Percentiles rank a stretch among this genome's conserved stretches.
Evolutionary conservation across 2,113 vertebrate species (phyloP).

Genomic region (Peromyscus polionotus): DNA sequence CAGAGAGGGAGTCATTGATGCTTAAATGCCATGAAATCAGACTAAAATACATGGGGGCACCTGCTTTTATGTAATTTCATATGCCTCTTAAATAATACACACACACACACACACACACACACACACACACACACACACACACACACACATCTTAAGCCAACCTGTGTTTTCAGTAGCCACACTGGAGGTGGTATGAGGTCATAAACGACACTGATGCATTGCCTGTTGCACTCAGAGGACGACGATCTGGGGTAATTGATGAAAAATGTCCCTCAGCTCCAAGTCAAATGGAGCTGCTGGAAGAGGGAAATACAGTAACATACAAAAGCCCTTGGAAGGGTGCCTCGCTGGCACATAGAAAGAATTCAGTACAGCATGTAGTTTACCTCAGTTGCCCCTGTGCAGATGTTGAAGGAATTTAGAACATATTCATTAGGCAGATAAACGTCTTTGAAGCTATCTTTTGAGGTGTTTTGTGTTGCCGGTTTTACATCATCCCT

Average conservation of each 20-base stretch:
- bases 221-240: not conserved
- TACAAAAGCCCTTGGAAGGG: not conserved
- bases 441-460: not conserved
- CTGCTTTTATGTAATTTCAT: constrained; percentile 60
- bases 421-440: not conserved
- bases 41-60: not conserved
- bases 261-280: not conserved
- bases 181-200: not conserved
- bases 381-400: not conserved
- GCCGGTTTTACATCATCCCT: not conserved
- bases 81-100: not conserved
- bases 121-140: no score
- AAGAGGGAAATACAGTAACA: constrained; percentile 16
- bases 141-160: not conserved
- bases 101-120: no score
- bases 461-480: not conserved
- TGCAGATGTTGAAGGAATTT: constrained; percentile 10
- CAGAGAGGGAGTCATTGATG: not conserved
- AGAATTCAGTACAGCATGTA: not conserved
- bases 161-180: not conserved
- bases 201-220: not conserved
- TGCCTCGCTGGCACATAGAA: not conserved
- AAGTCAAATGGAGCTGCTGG: not conserved
- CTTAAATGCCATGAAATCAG: constrained; percentile 54
- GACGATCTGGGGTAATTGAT: not conserved